A percentile compares a stretch with the other conserved stretches of the same genome.
Evolutionary conservation across 2,888 invertebrate species (phyloP).

Genomic region (Microchrysa polita): DNA sequence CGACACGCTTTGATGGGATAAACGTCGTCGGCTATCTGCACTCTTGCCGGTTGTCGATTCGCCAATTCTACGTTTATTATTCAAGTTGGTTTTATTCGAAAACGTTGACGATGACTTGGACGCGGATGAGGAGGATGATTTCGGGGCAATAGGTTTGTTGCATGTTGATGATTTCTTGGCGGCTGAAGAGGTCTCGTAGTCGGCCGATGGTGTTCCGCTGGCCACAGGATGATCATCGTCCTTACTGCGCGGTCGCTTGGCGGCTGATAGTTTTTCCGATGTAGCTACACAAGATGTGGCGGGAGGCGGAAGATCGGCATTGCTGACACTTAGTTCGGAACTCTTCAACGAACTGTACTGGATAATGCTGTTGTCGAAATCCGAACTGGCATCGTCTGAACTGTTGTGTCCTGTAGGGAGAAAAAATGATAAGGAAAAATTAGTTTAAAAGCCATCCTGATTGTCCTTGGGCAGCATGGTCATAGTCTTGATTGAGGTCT

Average conservation of each 20-base stretch:
- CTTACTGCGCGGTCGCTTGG: constrained; percentile 62
- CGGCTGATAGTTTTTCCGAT: constrained; percentile 56
- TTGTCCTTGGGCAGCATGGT: too few species aligned
- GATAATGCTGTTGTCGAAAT: constrained; percentile 65
- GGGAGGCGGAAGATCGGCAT: constrained; percentile 14
- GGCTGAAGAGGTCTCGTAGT: constrained; percentile 38
- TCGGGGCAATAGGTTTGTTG: constrained; percentile 9
- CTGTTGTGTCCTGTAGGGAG: constrained; percentile 60
- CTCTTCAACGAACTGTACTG: constrained; percentile 37
- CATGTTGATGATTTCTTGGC: constrained; percentile 31
- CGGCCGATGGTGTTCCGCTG: constrained; percentile 51
- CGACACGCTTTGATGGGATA: constrained; percentile 47
- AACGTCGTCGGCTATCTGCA: constrained; percentile 40
- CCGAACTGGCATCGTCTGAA: constrained; percentile 68
- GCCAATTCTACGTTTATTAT: constrained; percentile 28
- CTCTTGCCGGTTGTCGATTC: constrained; percentile 21
- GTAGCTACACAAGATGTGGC: constrained; percentile 58
- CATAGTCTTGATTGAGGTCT: too few species aligned
- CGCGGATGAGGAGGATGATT: background rate
- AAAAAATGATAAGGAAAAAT: too few species aligned
- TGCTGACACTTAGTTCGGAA: constrained; percentile 15
- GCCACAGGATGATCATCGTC: constrained; percentile 55
- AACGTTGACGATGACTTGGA: background rate
- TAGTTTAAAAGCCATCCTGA: too few species aligned
- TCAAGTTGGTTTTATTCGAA: constrained; percentile 24